A percentile compares a stretch with the other conserved stretches of the same genome.
phyloP scores from a whole-genome alignment of 2,888 invertebrate species.

The Acleris cristana region DNA sequence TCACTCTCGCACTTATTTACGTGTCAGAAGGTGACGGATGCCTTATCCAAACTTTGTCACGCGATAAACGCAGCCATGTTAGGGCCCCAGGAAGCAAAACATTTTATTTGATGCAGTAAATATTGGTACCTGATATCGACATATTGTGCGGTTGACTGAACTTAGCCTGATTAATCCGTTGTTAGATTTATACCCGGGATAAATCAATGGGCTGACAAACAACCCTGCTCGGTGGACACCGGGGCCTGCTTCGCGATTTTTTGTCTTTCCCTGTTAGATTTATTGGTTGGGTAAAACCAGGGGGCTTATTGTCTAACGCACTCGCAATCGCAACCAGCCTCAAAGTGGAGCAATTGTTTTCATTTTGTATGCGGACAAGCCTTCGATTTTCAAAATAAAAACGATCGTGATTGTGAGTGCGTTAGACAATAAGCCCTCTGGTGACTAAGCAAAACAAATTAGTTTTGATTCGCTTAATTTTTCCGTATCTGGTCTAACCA shows the following conservation, averaged over 20 bases:
- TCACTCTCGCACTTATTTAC: too few species aligned
- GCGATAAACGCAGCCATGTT: too few species aligned
- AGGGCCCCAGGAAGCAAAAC: neutral
- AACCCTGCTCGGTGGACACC: slow-evolving; percentile 50
- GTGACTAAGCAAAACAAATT: slow-evolving; percentile 28
- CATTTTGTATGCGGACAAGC: too few species aligned
- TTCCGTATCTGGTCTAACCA: too few species aligned
- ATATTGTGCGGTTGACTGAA: slow-evolving; percentile 67
- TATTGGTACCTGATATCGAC: slow-evolving; percentile 44
- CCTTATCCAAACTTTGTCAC: too few species aligned
- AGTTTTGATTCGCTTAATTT: neutral
- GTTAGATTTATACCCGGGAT: slow-evolving; percentile 75
- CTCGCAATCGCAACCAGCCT: too few species aligned
- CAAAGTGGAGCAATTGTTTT: too few species aligned
- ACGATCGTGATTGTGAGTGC: too few species aligned
- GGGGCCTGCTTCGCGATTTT: slow-evolving; percentile 50
- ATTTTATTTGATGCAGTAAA: slow-evolving; percentile 8
- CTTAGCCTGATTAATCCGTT: slow-evolving; percentile 75
- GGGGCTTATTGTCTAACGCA: too few species aligned
- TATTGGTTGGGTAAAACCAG: slow-evolving; percentile 43
- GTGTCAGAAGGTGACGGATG: too few species aligned
- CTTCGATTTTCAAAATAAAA: too few species aligned
- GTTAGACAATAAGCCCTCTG: too few species aligned
- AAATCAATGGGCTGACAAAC: slow-evolving; percentile 75
- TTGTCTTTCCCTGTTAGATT: slow-evolving; percentile 57